Base-by-base conservation (phyloP, 2,113 vertebrate species). In the Macquaria ambigua region DNA sequence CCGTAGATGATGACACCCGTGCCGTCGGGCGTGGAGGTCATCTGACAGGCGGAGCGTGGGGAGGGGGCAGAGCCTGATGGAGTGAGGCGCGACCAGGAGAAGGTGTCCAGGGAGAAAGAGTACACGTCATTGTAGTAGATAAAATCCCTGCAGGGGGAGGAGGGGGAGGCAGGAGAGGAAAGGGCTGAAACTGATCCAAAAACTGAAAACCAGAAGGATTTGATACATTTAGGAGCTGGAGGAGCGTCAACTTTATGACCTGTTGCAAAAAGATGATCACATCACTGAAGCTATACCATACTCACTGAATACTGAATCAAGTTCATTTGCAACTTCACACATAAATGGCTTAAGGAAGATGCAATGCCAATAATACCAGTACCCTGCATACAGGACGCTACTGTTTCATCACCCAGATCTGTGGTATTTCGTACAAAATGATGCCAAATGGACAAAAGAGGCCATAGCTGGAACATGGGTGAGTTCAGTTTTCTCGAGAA, bases 121-220 rank as follows among this genome's bases (percentile, higher is more conserved):
- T 97, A 94, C 61, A 97, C 89, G 0, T 99, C 98, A 0, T 97
- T 98, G 93, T 98, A 99, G 90, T 98, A 99, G 92, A 99, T 95
- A 77, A 98, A 99, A 88, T 99, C 98, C 86, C 98, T 99, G 59
- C 28, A 52, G 8, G 69, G 14, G 39, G 41, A 14, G 16, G 28
- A 39, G 39, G 41, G 18, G 16, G 28, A 39, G 6, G 18, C 0
- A 15, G 18, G 58, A 55, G 1, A 50, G 25, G 48, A n/a, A 66
- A 43, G 6, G 21, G 50, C 25, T 31, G 16, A 79, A 41, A 58
- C 2, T 28, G 6, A 63, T 11, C 15, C 21, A 28, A 37, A 37
- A 21, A 67, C 5, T 18, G 14, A 48, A 43, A 55, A 46, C 18
- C 6, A 8, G 4, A 67, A n/a, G 8, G 39, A n/a, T 25, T 18